These are phyloP conservation scores for Myotis lucifugus DNA, from an alignment of 2,113 vertebrate species.

Conservation along the genomic window DNA sequence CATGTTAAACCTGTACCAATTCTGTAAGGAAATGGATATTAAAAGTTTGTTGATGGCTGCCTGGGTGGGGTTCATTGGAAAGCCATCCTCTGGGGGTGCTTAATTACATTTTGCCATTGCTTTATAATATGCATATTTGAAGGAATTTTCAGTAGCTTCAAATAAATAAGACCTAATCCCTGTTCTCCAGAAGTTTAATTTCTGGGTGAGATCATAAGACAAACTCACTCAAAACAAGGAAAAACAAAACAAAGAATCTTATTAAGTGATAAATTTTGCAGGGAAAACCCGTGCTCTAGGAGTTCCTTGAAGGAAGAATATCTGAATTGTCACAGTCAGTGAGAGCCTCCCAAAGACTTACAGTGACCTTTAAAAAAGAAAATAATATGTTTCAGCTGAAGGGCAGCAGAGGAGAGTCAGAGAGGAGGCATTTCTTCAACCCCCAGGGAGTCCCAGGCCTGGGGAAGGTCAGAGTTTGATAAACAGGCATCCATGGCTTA, in stretches of 20 bases:
- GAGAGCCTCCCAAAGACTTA: slow-evolving; percentile 23
- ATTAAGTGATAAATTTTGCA: slow-evolving; percentile 42
- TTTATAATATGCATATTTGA: not conserved
- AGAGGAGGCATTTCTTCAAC: not conserved
- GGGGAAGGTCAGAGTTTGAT: not conserved
- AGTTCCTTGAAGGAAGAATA: not conserved
- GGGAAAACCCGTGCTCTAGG: not conserved
- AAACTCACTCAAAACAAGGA: slow-evolving; percentile 11
- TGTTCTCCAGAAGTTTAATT: slow-evolving; percentile 11
- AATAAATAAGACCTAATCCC: slow-evolving; percentile 26
- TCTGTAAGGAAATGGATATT: not conserved
- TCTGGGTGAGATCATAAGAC: not conserved
- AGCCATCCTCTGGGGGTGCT: not conserved
- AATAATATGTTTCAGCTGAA: not conserved
- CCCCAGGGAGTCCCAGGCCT: not conserved
- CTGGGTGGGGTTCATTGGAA: not conserved
- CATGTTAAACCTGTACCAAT: not conserved
- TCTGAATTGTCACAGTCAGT: slow-evolving; percentile 23
- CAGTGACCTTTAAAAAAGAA: slow-evolving; percentile 52
- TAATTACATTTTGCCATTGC: not conserved
- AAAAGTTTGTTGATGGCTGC: not conserved
- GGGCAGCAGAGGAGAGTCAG: not conserved
- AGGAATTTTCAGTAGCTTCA: not conserved
- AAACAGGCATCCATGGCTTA: not conserved
- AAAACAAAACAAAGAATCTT: slow-evolving; percentile 1